Percentiles rank a stretch among this genome's conserved stretches.
Evolutionary conservation across 2,797 vertebrate genomes (phyloP).

Genomic region (Coccyzus lansbergi): DNA sequence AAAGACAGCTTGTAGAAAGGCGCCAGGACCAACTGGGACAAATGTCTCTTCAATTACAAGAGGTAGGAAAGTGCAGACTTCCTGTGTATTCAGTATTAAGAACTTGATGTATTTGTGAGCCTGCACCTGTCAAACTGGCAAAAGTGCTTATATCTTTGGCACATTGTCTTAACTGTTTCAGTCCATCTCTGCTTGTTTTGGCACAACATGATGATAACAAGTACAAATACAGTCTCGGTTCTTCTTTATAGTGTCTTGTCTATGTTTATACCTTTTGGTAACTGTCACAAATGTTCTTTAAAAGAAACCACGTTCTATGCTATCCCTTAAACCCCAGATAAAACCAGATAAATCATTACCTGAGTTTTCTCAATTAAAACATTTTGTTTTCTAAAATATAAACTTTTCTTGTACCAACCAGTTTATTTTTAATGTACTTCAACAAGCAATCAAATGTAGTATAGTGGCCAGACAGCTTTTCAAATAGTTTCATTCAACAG

Average conservation of each 20-base stretch:
- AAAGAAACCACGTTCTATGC: fast-evolving
- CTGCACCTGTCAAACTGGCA: background rate
- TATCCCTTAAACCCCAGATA: background rate
- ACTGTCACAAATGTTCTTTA: background rate
- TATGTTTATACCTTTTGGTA: background rate
- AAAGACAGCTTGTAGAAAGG: constrained; percentile 77
- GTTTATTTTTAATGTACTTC: constrained; percentile 53
- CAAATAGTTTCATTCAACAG: constrained; percentile 58
- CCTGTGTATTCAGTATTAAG: background rate
- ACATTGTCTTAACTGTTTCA: background rate
- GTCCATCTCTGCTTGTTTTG: background rate
- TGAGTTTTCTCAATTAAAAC: constrained; percentile 20
- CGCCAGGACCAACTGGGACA: constrained; percentile 79
- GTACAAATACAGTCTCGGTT: background rate
- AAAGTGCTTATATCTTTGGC: background rate
- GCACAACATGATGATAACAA: background rate
- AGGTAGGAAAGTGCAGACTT: constrained; percentile 79
- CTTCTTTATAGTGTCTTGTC: background rate
- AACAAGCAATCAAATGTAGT: constrained; percentile 34
- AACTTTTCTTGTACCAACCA: constrained; percentile 1
- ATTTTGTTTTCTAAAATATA: constrained; percentile 3
- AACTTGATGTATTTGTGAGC: background rate
- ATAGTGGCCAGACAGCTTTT: constrained; percentile 27
- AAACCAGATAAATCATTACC: background rate
- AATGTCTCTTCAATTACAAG: constrained; percentile 83